Evolutionary conservation across 2,888 invertebrate species (phyloP).

Genomic region (Sisyra terminalis): DNA sequence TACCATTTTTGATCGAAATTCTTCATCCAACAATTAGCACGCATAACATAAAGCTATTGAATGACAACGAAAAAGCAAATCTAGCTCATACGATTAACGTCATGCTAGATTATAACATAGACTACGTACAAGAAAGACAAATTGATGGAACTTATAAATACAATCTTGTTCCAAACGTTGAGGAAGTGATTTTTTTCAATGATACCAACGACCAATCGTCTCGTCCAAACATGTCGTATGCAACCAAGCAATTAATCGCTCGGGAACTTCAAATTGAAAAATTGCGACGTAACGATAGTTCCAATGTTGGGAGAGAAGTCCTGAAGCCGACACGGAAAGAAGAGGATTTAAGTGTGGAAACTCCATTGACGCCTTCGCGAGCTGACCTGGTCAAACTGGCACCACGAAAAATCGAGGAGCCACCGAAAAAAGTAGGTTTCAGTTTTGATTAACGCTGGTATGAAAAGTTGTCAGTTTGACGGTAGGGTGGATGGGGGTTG

Average conservation of each 20-base stretch:
- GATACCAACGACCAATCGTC: slow-evolving; percentile 16
- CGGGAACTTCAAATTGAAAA: slow-evolving; percentile 68
- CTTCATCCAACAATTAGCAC: slow-evolving; percentile 60
- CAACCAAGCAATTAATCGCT: slow-evolving; percentile 63
- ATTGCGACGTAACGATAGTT: slow-evolving; percentile 39
- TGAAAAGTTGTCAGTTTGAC: too few relatives aligned
- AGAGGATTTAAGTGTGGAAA: too few relatives aligned
- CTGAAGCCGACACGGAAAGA: too few relatives aligned
- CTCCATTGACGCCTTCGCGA: slow-evolving; percentile 6
- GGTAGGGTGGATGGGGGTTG: too few relatives aligned
- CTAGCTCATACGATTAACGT: slow-evolving; percentile 55
- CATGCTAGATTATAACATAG: slow-evolving; percentile 81
- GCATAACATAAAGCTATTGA: slow-evolving; percentile 55
- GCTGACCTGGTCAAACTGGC: too few relatives aligned
- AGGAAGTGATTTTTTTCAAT: slow-evolving; percentile 38
- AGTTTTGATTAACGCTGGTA: too few relatives aligned
- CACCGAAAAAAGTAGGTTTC: too few relatives aligned
- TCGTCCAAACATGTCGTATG: slow-evolving; percentile 36
- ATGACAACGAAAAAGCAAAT: slow-evolving; percentile 49
- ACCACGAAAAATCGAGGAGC: too few relatives aligned
- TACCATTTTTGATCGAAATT: slow-evolving; percentile 54
- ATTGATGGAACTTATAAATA: slow-evolving; percentile 62
- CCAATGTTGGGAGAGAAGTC: too few relatives aligned
- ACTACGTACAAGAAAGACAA: slow-evolving; percentile 63
- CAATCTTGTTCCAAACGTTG: slow-evolving; percentile 62